Base-by-base conservation (phyloP, 2,888 invertebrate species). In the Elmis aenea region DNA sequence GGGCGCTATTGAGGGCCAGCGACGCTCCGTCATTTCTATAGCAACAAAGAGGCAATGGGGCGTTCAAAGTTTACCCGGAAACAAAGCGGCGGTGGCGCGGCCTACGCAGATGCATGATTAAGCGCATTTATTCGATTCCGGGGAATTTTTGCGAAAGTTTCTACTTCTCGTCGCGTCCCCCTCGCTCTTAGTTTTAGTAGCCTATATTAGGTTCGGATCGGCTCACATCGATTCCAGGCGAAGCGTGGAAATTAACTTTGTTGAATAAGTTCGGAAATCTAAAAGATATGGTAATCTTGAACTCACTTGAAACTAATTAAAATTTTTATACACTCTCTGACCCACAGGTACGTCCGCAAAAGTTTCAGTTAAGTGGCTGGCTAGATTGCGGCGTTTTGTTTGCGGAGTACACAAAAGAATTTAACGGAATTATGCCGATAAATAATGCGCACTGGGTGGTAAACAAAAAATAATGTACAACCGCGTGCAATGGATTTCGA, bases 101-200 rank as follows among this genome's bases (percentile, higher is more conserved):
- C 37, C 37, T 45, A 54, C 51, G 48, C 51, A 54, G 52, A 57
- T 54, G 56, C 55, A 52, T 54, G 55, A 54, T 54, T 53, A 54
- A 43, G 48, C 55, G 45, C 53, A 52, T 56, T 57, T 56, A 56
- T 54, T 54, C 51, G 51, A 57, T 55, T 57, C 51, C 46, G 45
- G 37, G 48, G 49, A 55, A 29, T 52, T 55, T 56, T 51, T 52
- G 41, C 35, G 46, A 50, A 52, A 46, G 24, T 40, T 40, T 28
- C 33, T 27, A 33, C 32, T 40, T 40, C 34, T 39, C 28, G 15
- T 29, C 20, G 26, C 33, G 21, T 27, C 30, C 34, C 18, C n/a
- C n/a, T n/a, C n/a, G n/a, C n/a, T n/a, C n/a, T 29, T 30, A 24
- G 22, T 24, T 11, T 26, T 38, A 27, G 24, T 27, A 23, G 32